phyloP scores from a whole-genome alignment of 2,113 vertebrate genomes.

The Hydropotes inermis region DNA sequence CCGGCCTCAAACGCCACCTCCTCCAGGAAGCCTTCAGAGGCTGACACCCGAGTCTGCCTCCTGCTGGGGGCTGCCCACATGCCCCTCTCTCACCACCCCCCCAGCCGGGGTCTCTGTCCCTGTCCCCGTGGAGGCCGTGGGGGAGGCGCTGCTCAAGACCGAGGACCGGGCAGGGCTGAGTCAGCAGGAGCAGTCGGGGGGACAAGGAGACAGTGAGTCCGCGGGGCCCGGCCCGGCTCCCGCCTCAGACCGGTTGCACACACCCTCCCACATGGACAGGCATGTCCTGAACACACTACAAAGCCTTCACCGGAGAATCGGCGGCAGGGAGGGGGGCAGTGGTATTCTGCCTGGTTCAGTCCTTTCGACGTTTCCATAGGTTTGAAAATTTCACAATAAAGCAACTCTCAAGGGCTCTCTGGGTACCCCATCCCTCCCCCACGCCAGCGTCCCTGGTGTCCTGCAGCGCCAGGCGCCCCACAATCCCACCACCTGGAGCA shows the following conservation, averaged over 20 bases:
- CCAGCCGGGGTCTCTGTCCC: background rate
- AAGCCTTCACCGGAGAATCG: background rate
- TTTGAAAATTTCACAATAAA: background rate
- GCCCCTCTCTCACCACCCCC: background rate
- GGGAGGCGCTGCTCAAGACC: background rate
- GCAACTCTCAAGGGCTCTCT: background rate
- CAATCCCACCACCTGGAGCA: rapidly evolving
- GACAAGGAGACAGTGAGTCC: background rate
- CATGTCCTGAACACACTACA: background rate
- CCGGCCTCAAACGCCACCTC: background rate
- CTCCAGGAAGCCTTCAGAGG: background rate
- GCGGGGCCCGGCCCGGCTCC: background rate
- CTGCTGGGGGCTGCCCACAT: background rate
- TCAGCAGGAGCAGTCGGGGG: background rate
- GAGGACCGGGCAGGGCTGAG: background rate
- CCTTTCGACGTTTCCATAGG: background rate
- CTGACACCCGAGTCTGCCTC: background rate
- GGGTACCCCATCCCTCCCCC: background rate
- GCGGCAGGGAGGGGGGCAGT: background rate
- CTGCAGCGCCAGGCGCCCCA: background rate
- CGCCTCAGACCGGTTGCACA: background rate
- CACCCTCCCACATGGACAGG: background rate
- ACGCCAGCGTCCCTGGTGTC: background rate
- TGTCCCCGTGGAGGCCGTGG: background rate
- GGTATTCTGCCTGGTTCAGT: background rate